Conservation (phyloP, 2,113 vertebrate species). For the Oxygymnocypris stewartii region DNA sequence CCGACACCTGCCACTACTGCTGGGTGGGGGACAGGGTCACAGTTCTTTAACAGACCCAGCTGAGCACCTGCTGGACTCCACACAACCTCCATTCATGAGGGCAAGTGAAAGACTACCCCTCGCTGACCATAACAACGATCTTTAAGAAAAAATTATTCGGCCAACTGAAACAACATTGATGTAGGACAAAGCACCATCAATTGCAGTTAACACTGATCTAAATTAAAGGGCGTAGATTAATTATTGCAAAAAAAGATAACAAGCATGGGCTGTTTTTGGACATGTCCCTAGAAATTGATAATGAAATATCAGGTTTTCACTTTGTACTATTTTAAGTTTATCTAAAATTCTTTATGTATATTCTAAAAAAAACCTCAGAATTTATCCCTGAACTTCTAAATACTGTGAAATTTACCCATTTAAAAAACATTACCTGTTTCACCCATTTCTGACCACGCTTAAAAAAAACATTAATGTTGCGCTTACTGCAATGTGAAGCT, state of each 20-base stretch:
- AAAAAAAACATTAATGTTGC: not conserved
- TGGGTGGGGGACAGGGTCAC: slow-evolving; percentile 27
- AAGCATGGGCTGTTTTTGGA: not conserved
- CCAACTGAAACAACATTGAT: not conserved
- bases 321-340: not conserved
- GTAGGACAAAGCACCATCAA: not conserved
- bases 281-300: not conserved
- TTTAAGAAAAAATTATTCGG: slow-evolving; percentile 1
- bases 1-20: slow-evolving; percentile 48
- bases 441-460: not conserved
- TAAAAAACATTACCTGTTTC: not conserved
- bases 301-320: not conserved
- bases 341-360: not conserved
- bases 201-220: not conserved
- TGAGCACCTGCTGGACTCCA: slow-evolving; percentile 46
- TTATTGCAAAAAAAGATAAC: not conserved
- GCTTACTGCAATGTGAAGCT: not conserved
- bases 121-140: not conserved
- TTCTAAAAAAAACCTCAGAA: not conserved
- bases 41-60: slow-evolving; percentile 37
- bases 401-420: not conserved
- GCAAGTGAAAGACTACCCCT: slow-evolving; percentile 31
- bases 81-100: slow-evolving; percentile 36
- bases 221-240: not conserved
- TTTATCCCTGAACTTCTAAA: too few species aligned